A percentile compares a stretch with the other conserved stretches of the same genome.
These are phyloP conservation scores for Drosophila peninsularis DNA, from an alignment of 2,888 invertebrate species.

Conservation along the genomic window DNA sequence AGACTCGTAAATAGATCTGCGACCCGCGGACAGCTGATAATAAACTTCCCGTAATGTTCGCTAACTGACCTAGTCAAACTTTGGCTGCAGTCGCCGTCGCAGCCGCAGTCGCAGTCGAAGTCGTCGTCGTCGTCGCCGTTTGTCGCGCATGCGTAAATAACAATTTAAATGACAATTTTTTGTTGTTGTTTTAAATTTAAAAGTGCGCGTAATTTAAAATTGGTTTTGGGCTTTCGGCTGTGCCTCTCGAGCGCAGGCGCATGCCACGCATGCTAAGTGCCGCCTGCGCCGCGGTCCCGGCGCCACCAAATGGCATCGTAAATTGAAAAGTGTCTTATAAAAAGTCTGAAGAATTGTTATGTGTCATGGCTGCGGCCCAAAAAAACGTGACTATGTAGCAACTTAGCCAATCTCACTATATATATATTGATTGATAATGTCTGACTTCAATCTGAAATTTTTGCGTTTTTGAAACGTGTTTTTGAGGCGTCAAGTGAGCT, in stretches of 20 bases:
- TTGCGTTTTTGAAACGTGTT: slow-evolving; percentile 18
- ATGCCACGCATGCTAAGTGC: slow-evolving; percentile 72
- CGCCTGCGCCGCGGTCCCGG: slow-evolving; percentile 13
- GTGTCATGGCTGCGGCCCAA: slow-evolving; percentile 49
- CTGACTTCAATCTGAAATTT: slow-evolving; percentile 35
- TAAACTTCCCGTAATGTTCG: slow-evolving; percentile 24
- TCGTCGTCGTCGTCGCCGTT: slow-evolving; percentile 3
- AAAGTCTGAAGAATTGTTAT: slow-evolving; percentile 33
- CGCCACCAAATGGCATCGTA: slow-evolving; percentile 49
- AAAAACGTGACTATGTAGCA: slow-evolving; percentile 66
- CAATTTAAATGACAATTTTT: slow-evolving; percentile 70
- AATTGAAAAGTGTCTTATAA: slow-evolving; percentile 37
- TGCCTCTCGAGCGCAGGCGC: slow-evolving; percentile 59
- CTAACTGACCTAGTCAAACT: slow-evolving; percentile 57
- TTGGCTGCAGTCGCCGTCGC: slow-evolving; percentile 3
- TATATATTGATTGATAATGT: slow-evolving; percentile 15
- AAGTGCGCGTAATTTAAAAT: slow-evolving; percentile 69
- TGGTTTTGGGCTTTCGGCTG: slow-evolving; percentile 12
- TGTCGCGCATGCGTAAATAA: slow-evolving; percentile 69
- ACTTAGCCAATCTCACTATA: slow-evolving; percentile 8
- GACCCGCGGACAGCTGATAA: slow-evolving; percentile 58
- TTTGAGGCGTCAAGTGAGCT: slow-evolving; percentile 38
- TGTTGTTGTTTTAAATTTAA: slow-evolving; percentile 51
- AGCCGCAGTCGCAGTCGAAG: neutral
- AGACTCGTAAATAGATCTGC: slow-evolving; percentile 38